Evolutionary conservation across 2,888 invertebrate species (phyloP), one percentile per base, ranked within the genome.

Genomic region (Micoletzkya japonica): DNA sequence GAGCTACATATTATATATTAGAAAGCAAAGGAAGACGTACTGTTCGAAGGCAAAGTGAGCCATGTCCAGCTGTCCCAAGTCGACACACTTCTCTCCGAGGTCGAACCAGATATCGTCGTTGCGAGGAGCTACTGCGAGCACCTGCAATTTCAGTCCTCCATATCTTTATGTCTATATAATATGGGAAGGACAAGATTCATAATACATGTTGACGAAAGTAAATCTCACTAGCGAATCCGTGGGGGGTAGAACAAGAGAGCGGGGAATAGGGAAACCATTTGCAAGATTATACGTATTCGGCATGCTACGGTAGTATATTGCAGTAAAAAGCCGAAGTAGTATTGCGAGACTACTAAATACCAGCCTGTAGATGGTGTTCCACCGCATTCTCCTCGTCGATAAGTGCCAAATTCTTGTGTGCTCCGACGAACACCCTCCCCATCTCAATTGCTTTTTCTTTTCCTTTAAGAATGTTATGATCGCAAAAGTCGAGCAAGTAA

Each of bases 351-450:
- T 10, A 32, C 17, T 6, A 57, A 39, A 52, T 66, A 60, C 28
- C 4, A n/a, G 75, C 78, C 70, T 78, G 76, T 28, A 75, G 63
- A 24, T 72, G 61, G 57, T 78, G 78, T 14, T 70, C 68, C 14
- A 75, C 70, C 20, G 67, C 61, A 20, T 73, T 70, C 10, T 73
- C 72, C 10, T 44, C 32, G 20, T 74, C 64, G 3, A 77, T 6
- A 17, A 44, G 67, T 2, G 76, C 77, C 32, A 78, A 68, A 63
- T 78, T 78, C 52, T 76, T 77, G 37, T 78, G 76, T 37, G 70
- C 59, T 2, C 73, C 76, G 14, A 76, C 72, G 50, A 74, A 78
- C 2, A 77, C 52, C 36, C 75, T 72, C 10, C 72, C 72, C 76
- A 78, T 77, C 70, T 74, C 74, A 0, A 73, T 20, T 17, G 7